Conservation (phyloP, 2,888 invertebrate genomes). For the Germaria angustata region DNA sequence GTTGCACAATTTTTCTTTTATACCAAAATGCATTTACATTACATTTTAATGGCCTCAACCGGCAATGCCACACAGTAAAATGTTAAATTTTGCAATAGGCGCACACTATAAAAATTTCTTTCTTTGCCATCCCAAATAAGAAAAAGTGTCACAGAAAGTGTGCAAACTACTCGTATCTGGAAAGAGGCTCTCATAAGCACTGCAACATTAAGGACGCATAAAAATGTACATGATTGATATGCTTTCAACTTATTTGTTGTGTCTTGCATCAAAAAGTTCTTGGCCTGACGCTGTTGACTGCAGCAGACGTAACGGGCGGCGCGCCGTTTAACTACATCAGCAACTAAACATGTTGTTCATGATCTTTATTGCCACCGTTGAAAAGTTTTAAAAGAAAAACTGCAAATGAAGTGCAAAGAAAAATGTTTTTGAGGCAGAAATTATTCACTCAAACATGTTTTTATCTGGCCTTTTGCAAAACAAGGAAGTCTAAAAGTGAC, state of each 20-base stretch:
- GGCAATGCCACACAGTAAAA: constrained; percentile 46
- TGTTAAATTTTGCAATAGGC: constrained; percentile 28
- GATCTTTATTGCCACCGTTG: constrained; percentile 48
- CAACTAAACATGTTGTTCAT: constrained; percentile 41
- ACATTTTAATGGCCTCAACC: constrained; percentile 42
- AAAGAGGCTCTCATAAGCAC: background rate
- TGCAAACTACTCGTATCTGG: constrained; percentile 32
- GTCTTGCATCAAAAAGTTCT: constrained; percentile 5
- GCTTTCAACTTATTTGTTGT: constrained; percentile 49
- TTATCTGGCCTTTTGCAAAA: constrained; percentile 41
- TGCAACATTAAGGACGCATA: constrained; percentile 9
- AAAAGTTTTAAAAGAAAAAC: background rate
- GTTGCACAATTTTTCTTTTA: constrained; percentile 22
- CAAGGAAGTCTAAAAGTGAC: constrained; percentile 67
- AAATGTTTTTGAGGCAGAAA: constrained; percentile 35
- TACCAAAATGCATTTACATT: background rate
- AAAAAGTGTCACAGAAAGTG: constrained; percentile 60
- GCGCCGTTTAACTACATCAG: background rate
- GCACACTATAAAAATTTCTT: constrained; percentile 25
- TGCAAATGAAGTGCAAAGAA: constrained; percentile 51
- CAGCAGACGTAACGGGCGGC: constrained; percentile 14
- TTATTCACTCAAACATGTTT: constrained; percentile 32
- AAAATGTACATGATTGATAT: constrained; percentile 61
- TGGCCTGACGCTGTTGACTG: constrained; percentile 11
- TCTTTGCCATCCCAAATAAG: constrained; percentile 2